phyloP scores from a whole-genome alignment of 2,113 vertebrate genomes.

The Caranx melampygus region DNA sequence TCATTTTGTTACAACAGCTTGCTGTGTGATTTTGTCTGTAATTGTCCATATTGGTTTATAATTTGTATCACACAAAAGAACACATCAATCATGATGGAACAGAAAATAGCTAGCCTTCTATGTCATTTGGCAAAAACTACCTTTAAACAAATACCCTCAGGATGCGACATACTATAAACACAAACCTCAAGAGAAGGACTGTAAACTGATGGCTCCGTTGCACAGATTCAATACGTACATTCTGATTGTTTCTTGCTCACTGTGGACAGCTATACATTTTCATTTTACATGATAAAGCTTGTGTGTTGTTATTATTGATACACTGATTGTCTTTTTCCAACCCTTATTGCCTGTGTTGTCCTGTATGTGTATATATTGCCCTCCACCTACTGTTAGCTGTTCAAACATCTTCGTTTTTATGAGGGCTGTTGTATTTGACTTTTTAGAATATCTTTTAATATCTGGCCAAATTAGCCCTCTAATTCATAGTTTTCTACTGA shows the following conservation, averaged over 20 bases:
- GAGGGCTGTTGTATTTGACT: background rate
- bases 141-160: background rate
- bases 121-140: background rate
- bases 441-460: no score
- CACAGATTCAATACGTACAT: background rate
- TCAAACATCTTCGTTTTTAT: background rate
- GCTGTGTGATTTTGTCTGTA: slow-evolving; percentile 1
- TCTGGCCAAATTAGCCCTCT: background rate
- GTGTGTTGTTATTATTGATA: background rate
- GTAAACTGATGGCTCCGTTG: background rate
- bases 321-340: background rate
- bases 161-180: background rate
- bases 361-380: background rate
- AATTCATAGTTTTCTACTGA: background rate
- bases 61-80: background rate
- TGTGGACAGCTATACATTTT: background rate
- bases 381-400: no score
- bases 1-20: background rate
- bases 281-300: no score
- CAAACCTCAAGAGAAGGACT: background rate
- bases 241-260: background rate
- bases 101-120: background rate
- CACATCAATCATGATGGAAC: background rate
- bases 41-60: background rate
- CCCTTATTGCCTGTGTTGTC: background rate